These are phyloP conservation scores for Diorhabda sublineata DNA, from an alignment of 1,140 invertebrate species.

Conservation along the genomic window DNA sequence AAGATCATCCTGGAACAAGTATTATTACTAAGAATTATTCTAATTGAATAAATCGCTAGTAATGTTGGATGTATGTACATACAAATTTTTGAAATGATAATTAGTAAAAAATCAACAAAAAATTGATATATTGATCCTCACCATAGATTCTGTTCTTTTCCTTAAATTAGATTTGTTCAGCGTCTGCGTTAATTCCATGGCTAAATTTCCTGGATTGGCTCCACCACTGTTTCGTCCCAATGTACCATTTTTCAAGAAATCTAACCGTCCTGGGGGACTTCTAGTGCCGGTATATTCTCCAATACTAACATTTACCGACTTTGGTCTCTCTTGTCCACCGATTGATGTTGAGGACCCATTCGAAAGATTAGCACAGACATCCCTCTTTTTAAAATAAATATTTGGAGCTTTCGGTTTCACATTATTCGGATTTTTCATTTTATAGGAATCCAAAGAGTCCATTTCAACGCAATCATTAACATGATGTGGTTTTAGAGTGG, in stretches of 20 bases:
- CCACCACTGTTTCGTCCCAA: slow-evolving; percentile 24
- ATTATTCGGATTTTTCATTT: slow-evolving; percentile 58
- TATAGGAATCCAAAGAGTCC: slow-evolving; percentile 68
- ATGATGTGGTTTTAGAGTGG: slow-evolving; percentile 32
- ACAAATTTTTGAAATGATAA: too few species aligned
- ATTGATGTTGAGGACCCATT: slow-evolving; percentile 23
- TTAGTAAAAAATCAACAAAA: too few species aligned
- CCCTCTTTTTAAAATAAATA: slow-evolving; percentile 59
- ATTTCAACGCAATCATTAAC: slow-evolving; percentile 56
- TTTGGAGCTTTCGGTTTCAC: slow-evolving; percentile 60
- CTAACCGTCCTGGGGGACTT: slow-evolving; percentile 61
- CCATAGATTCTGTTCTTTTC: slow-evolving; percentile 64
- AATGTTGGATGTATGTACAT: too few species aligned
- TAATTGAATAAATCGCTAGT: too few species aligned
- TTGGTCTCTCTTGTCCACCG: slow-evolving; percentile 25
- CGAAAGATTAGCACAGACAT: slow-evolving; percentile 17
- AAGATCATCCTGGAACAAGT: slow-evolving; percentile 49
- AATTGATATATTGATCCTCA: slow-evolving; percentile 39
- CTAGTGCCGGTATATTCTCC: slow-evolving; percentile 60
- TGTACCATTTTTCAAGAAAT: slow-evolving; percentile 56
- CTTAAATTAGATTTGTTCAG: slow-evolving; percentile 68
- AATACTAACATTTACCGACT: slow-evolving; percentile 58
- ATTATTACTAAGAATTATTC: not conserved
- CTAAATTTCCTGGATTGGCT: slow-evolving; percentile 53
- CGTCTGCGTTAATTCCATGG: slow-evolving; percentile 64